Evolutionary conservation across 2,888 invertebrate genomes (phyloP), one percentile per base, ranked within the genome.

Genomic region (Megamerina dolium): DNA sequence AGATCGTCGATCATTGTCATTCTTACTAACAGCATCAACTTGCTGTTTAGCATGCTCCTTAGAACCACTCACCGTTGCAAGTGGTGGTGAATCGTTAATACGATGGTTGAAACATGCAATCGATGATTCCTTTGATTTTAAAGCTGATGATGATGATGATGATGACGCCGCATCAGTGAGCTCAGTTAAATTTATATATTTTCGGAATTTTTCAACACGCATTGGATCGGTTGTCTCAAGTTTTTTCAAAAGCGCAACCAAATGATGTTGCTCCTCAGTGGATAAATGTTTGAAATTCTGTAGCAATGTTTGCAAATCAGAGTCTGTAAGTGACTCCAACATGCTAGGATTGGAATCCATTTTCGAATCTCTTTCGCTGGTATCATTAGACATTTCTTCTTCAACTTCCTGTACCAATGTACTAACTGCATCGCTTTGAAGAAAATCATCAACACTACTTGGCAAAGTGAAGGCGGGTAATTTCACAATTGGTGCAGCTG

Each of bases 201-300:
- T 82, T 8, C 87, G 73, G 31, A 89, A 67, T 51, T 81, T 77
- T 58, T 87, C 87, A 1, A 89, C 88, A n/a, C 87, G 77, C 30
- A 77, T 73, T 0, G 87, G 85, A 62, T 88, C 84, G 3, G 79
- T 79, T 0, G 81, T 80, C 64, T 90, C 89, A 29, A 90, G 64
- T 63, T 87, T 87, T 62, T 87, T 87, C 46, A 90, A 65, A 61
- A 88, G 88, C 1, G 81, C 82, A 23, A 90, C 88, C 4, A 90
- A 75, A 54, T 85, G 83, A 61, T 87, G 85, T 59, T 90, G 89
- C 63, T 90, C 89, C 50, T 87, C 86, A 1, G 81, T 79, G 0
- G 83, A 83, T 12, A 90, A 68, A 57, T 87, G 86, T 63, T 86
- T 87, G 55, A 85, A 85, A 61, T 88, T 89, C 64, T 87, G 85